Conservation (phyloP, 2,797 vertebrate species). For the Halcyon badia region DNA sequence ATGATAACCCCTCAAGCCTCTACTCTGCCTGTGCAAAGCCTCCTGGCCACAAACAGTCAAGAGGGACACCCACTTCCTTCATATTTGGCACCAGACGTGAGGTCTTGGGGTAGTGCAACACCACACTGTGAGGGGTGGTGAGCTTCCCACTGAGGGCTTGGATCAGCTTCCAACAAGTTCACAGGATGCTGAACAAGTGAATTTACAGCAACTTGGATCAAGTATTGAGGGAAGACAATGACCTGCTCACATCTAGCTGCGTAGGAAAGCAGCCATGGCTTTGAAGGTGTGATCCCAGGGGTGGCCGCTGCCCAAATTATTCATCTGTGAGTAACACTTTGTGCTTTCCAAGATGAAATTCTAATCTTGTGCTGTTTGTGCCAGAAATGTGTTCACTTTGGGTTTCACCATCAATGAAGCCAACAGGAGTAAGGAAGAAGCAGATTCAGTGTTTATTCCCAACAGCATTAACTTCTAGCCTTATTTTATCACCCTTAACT, state of each 20-base stretch:
- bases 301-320: background rate
- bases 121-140: background rate
- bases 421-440: accelerated
- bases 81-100: accelerated
- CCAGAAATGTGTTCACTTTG: accelerated
- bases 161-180: background rate
- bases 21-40: background rate
- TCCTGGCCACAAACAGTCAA: background rate
- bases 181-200: background rate
- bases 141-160: background rate
- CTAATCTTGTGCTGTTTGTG: background rate
- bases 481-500: background rate
- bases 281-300: background rate
- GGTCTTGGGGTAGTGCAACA: background rate
- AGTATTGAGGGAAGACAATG: background rate
- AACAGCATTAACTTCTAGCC: background rate
- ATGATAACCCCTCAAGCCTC: accelerated
- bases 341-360: background rate
- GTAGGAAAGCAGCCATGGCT: accelerated
- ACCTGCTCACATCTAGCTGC: accelerated
- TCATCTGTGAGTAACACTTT: accelerated
- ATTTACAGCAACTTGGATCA: background rate
- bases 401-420: background rate
- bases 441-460: accelerated
- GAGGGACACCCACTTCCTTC: background rate